These are phyloP conservation scores for Lepus timidus DNA, from an alignment of 2,113 vertebrate species.

Conservation along the genomic window DNA sequence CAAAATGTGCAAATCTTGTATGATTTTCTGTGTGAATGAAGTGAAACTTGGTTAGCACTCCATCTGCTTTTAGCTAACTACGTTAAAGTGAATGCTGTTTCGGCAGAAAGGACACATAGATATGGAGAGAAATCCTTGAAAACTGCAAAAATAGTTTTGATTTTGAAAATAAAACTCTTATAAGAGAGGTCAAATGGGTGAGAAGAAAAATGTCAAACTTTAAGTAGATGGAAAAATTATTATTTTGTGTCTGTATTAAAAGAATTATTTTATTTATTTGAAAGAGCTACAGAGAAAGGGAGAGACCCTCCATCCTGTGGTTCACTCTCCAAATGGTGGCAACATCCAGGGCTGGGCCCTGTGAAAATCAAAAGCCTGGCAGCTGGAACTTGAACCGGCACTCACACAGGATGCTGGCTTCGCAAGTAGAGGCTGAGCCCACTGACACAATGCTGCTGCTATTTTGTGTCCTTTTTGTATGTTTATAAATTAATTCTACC, in stretches of 20 bases:
- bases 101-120: background rate
- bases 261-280: too few relatives aligned
- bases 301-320: too few relatives aligned
- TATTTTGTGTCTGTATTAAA: background rate
- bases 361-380: too few relatives aligned
- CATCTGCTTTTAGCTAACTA: constrained; percentile 18
- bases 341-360: too few relatives aligned
- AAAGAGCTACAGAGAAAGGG: too few relatives aligned
- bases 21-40: constrained; percentile 13
- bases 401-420: too few relatives aligned
- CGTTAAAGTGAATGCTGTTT: background rate
- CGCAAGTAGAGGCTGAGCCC: too few relatives aligned
- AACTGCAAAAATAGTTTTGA: background rate
- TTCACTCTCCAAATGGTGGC: too few relatives aligned
- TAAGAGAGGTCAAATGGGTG: background rate
- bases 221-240: background rate
- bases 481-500: constrained; percentile 11
- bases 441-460: too few relatives aligned
- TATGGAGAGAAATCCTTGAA: too few relatives aligned
- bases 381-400: too few relatives aligned
- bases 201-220: background rate
- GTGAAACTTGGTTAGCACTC: background rate
- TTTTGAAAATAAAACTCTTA: constrained; percentile 9
- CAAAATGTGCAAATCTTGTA: background rate
- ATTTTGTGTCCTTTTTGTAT: background rate